phyloP scores from a whole-genome alignment of 2,888 invertebrate species.

The Noctua fimbriata region DNA sequence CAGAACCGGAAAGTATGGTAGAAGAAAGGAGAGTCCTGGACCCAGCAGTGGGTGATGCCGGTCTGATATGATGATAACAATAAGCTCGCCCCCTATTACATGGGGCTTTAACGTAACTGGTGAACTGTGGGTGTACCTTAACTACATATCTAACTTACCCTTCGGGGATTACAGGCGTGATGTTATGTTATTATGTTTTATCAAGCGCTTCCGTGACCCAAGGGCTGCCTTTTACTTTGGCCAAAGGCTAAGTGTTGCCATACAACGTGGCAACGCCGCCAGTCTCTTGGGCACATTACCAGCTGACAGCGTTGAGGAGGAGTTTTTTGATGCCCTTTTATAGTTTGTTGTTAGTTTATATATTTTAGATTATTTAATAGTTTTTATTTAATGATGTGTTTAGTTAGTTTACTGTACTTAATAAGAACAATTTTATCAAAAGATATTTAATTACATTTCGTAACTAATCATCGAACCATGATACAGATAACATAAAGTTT shows the following conservation, averaged over 20 bases:
- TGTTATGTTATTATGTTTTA: slow-evolving; percentile 5
- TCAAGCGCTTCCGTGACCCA: too few species aligned
- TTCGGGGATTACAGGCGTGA: not conserved
- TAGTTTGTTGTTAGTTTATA: too few species aligned
- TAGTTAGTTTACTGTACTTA: too few species aligned
- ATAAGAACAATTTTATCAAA: slow-evolving; percentile 17
- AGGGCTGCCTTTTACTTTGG: too few species aligned
- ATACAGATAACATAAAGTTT: slow-evolving; percentile 22
- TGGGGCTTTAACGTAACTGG: not conserved
- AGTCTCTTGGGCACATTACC: too few species aligned
- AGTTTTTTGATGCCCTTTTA: too few species aligned
- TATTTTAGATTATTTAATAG: too few species aligned
- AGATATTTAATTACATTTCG: slow-evolving; percentile 19
- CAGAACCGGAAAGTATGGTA: not conserved
- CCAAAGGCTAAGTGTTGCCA: too few species aligned
- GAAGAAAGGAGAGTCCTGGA: not conserved
- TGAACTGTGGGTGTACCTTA: not conserved
- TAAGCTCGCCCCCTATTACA: not conserved
- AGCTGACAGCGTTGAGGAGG: too few species aligned
- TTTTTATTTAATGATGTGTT: too few species aligned
- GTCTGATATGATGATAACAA: not conserved
- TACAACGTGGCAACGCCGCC: too few species aligned
- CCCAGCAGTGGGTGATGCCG: not conserved
- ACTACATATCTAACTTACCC: not conserved
- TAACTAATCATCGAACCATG: slow-evolving; percentile 28